Percentiles rank a stretch among this genome's conserved stretches.
These are phyloP conservation scores for Pholis gunnellus DNA, from an alignment of 2,113 vertebrate species.

Conservation along the genomic window DNA sequence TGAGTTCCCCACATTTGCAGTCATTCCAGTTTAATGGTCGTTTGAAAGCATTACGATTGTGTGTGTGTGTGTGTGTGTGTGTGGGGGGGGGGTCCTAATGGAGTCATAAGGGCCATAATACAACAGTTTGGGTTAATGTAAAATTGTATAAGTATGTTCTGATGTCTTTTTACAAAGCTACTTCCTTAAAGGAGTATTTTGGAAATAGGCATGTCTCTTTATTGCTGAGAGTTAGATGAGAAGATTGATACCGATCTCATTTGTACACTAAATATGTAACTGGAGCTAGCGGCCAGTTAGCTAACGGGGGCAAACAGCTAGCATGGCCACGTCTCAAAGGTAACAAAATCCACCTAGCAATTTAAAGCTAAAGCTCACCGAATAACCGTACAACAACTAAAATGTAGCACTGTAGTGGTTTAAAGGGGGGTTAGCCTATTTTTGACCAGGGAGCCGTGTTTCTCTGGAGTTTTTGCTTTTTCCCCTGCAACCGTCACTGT, in stretches of 20 bases:
- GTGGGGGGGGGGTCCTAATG: neutral
- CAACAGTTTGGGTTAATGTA: neutral
- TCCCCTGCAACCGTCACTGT: neutral
- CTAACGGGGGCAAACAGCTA: neutral
- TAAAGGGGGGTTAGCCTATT: neutral
- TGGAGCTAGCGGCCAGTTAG: neutral
- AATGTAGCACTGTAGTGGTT: neutral
- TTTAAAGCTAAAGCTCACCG: neutral
- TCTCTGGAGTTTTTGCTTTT: neutral
- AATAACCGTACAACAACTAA: neutral
- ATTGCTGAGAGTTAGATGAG: neutral
- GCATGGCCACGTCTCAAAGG: neutral
- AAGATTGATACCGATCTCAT: too few species aligned
- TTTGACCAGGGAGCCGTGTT: neutral
- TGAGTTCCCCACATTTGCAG: constrained; percentile 32
- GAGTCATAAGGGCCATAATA: constrained; percentile 9
- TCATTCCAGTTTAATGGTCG: constrained; percentile 18
- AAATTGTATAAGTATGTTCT: neutral
- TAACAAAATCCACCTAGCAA: neutral
- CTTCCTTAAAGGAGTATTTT: neutral
- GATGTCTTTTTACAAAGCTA: neutral
- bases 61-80: constrained; percentile 13
- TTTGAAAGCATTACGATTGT: constrained; percentile 22
- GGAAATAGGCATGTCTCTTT: neutral
- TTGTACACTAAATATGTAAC: too few species aligned